These are phyloP conservation scores for Listrodromus nycthemerus DNA, from an alignment of 2,888 invertebrate species.

Conservation along the genomic window DNA sequence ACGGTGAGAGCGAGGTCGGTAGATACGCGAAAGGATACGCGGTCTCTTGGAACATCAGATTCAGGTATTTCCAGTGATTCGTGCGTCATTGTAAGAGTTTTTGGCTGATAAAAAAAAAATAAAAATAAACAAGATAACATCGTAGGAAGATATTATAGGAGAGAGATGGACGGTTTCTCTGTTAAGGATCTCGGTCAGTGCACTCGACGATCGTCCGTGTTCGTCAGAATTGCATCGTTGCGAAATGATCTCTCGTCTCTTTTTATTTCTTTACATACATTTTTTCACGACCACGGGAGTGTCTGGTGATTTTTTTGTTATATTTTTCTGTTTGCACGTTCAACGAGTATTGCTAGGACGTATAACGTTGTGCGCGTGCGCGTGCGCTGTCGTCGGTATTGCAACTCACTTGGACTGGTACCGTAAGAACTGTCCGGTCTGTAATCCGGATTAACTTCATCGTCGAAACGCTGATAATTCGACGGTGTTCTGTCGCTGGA, in stretches of 20 bases:
- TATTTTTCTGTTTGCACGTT: not conserved
- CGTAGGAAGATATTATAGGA: not conserved
- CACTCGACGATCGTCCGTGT: not conserved
- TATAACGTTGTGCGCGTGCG: not conserved
- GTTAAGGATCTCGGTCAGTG: conserved; percentile 5
- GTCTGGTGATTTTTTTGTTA: not conserved
- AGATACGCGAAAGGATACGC: conserved; percentile 5
- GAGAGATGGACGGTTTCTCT: not conserved
- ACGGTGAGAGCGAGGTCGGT: not conserved
- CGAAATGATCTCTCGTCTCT: not conserved
- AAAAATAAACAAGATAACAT: conserved; percentile 4
- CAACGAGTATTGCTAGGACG: not conserved
- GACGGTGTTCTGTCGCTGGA: conserved; percentile 59
- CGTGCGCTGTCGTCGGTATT: not conserved
- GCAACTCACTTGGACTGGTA: conserved; percentile 78
- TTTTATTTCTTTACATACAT: not conserved
- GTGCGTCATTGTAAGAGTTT: conserved; percentile 13
- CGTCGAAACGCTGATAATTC: conserved; percentile 79
- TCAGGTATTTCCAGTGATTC: conserved; percentile 2
- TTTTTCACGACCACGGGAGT: not conserved
- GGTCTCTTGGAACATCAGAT: conserved; percentile 13
- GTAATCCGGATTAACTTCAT: conserved; percentile 74
- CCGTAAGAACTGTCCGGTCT: conserved; percentile 74
- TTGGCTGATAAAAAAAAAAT: conserved; percentile 24
- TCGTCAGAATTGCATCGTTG: not conserved